Conservation (phyloP, 2,888 invertebrate species). For the Cosmorhoe ocellata region DNA sequence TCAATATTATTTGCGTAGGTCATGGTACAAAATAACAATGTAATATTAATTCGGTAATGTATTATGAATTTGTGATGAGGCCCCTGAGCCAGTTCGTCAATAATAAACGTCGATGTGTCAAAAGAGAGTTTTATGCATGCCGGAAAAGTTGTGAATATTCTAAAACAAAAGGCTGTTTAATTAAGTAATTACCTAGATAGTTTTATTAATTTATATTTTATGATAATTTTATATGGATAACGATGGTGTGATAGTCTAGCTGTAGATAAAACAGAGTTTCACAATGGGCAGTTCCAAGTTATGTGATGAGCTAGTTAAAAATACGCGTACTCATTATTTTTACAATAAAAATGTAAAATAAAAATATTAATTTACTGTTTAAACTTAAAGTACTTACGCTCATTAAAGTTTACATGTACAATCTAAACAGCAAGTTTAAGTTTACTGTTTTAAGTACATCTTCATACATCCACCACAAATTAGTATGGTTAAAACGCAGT, state of each 20-base stretch:
- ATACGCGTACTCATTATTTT: conserved; percentile 28
- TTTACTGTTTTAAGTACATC: too few relatives aligned
- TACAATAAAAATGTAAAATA: conserved; percentile 30
- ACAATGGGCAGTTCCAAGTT: conserved; percentile 40
- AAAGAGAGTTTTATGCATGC: background rate
- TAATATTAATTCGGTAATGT: too few relatives aligned
- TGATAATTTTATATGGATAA: conserved; percentile 43
- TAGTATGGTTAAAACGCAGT: background rate
- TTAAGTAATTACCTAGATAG: conserved; percentile 43
- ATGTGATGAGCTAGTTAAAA: conserved; percentile 31
- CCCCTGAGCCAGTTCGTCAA: too few relatives aligned
- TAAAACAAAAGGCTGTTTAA: conserved; percentile 43
- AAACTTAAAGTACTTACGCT: conserved; percentile 23
- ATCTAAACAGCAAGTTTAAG: too few relatives aligned
- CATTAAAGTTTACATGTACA: conserved; percentile 4
- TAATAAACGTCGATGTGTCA: background rate
- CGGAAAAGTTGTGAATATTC: conserved; percentile 31
- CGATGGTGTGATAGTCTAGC: conserved; percentile 34
- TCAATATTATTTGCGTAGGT: too few relatives aligned
- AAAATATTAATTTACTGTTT: conserved; percentile 16
- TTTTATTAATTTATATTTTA: conserved; percentile 47
- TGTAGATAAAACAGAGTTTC: conserved; percentile 39
- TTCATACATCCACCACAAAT: too few relatives aligned
- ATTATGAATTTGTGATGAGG: too few relatives aligned
- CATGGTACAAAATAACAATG: too few relatives aligned